Evolutionary conservation across 2,113 vertebrate genomes (phyloP).

Genomic region (Corythornis vintsioides): DNA sequence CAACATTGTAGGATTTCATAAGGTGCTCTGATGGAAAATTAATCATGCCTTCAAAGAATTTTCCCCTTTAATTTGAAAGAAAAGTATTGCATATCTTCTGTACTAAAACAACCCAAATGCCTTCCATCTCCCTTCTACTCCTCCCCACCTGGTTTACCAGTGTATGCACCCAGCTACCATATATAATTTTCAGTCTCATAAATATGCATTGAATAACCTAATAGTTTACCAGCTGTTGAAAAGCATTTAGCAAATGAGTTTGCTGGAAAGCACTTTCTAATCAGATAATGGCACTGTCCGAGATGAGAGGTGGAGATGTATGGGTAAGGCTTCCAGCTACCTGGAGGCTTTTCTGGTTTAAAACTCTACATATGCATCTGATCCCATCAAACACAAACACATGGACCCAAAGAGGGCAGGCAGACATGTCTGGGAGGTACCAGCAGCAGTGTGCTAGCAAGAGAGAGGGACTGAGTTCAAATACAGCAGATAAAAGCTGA

Average conservation of each 20-base stretch:
- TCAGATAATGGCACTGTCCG: background rate
- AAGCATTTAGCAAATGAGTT: slow-evolving; percentile 56
- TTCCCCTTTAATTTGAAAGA: background rate
- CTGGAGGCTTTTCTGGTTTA: background rate
- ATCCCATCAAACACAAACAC: background rate
- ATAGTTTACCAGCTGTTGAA: slow-evolving; percentile 42
- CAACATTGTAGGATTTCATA: background rate
- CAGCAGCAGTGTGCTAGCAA: background rate
- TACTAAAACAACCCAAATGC: background rate
- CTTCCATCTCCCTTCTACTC: background rate
- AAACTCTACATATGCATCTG: background rate
- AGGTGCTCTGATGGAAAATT: background rate
- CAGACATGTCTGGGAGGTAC: background rate
- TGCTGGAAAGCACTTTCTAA: slow-evolving; percentile 1
- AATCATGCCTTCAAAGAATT: background rate
- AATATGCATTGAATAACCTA: slow-evolving; percentile 15
- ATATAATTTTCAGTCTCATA: slow-evolving; percentile 3
- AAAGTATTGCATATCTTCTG: background rate
- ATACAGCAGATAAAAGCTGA: background rate
- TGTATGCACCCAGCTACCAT: background rate
- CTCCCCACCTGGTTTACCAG: background rate
- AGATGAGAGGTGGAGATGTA: background rate
- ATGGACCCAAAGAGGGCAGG: background rate
- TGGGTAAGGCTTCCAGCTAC: background rate
- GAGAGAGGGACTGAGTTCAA: background rate